Percentiles rank a stretch among this genome's conserved stretches.
Evolutionary conservation across 2,888 invertebrate species (phyloP).

Genomic region (Hydrotaea diabolus): DNA sequence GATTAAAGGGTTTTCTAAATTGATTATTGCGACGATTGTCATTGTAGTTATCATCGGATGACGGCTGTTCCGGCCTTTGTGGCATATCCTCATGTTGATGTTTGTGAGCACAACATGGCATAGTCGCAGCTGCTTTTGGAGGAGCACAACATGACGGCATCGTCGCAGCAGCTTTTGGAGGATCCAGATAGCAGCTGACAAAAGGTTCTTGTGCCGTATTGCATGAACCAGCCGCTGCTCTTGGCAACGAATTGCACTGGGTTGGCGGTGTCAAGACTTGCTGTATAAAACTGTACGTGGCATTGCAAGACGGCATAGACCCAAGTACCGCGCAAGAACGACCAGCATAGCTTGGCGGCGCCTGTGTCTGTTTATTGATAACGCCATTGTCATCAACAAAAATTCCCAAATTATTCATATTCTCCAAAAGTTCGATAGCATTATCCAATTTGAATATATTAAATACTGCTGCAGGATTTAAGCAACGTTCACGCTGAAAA

Average conservation of each 20-base stretch:
- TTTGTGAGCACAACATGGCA: conserved; percentile 13
- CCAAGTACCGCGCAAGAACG: conserved; percentile 47
- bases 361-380: conserved; percentile 67
- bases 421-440: conserved; percentile 71
- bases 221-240: conserved; percentile 4
- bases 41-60: conserved; percentile 27
- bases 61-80: neutral
- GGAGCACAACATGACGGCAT: too few relatives aligned
- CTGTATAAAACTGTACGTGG: conserved; percentile 60
- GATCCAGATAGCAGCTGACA: conserved; percentile 68
- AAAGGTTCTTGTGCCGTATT: conserved; percentile 54
- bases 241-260: conserved; percentile 47
- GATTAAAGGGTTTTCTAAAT: conserved; percentile 53
- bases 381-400: conserved; percentile 70
- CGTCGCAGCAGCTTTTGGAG: conserved; percentile 42
- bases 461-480: conserved; percentile 68
- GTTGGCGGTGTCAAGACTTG: conserved; percentile 55
- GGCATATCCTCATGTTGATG: neutral
- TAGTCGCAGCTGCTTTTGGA: conserved; percentile 39
- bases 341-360: conserved; percentile 41
- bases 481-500: conserved; percentile 69
- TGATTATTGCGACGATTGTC: conserved; percentile 36
- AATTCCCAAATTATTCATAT: conserved; percentile 72
- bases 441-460: conserved; percentile 73
- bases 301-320: conserved; percentile 37